Evolutionary conservation across 1,140 invertebrate genomes (phyloP).

Genomic region (Drosophila setifemur): DNA sequence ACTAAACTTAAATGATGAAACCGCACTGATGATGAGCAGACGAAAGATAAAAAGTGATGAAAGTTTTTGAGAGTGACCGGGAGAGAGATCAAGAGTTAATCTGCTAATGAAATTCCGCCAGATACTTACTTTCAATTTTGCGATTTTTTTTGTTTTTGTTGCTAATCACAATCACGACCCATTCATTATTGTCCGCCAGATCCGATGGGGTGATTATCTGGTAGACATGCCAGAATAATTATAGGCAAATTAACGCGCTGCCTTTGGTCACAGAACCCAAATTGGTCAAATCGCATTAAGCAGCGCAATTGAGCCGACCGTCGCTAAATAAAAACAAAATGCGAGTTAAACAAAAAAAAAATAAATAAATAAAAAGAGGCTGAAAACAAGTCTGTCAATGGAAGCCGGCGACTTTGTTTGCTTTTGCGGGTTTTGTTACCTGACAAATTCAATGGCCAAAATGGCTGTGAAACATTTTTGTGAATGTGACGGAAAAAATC

Average conservation of each 20-base stretch:
- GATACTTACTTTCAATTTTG: constrained; percentile 8
- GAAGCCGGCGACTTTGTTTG: constrained; percentile 41
- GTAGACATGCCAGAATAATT: constrained; percentile 48
- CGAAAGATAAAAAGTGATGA: constrained; percentile 30
- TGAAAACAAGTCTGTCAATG: constrained; percentile 56
- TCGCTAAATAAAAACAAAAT: neutral
- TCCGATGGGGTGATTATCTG: constrained; percentile 43
- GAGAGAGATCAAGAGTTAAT: constrained; percentile 9
- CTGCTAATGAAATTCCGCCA: constrained; percentile 33
- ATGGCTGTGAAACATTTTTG: constrained; percentile 58
- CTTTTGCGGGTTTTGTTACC: constrained; percentile 30
- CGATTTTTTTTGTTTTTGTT: neutral
- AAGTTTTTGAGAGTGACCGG: constrained; percentile 26
- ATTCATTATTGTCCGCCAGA: constrained; percentile 22
- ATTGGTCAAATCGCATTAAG: constrained; percentile 70
- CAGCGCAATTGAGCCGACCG: constrained; percentile 46
- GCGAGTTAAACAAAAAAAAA: constrained; percentile 20
- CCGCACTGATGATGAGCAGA: constrained; percentile 33
- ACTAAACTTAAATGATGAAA: constrained; percentile 34
- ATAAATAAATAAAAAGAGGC: constrained; percentile 12
- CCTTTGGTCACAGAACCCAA: constrained; percentile 45
- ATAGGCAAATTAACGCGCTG: constrained; percentile 68
- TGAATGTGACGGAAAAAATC: constrained; percentile 69
- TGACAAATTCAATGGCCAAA: constrained; percentile 68
- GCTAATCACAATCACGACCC: constrained; percentile 18